A percentile compares a stretch with the other conserved stretches of the same genome.
Evolutionary conservation across 2,888 invertebrate genomes (phyloP).

Genomic region (Fragum sueziense): DNA sequence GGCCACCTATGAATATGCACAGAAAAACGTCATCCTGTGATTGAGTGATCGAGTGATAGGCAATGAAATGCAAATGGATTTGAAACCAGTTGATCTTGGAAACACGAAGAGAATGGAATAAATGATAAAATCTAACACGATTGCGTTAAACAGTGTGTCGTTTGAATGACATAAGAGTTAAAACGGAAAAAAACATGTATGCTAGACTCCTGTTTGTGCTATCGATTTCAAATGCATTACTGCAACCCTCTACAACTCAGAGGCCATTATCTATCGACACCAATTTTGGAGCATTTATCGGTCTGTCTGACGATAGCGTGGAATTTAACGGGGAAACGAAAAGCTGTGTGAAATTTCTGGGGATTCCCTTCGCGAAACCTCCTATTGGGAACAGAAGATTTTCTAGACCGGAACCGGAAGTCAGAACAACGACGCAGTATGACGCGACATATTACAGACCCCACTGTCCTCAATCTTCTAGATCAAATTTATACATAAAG

Average conservation of each 20-base stretch:
- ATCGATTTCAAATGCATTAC: background rate
- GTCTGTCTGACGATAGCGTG: slow-evolving; percentile 16
- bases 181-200: too few relatives aligned
- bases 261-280: slow-evolving; percentile 3
- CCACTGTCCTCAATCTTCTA: slow-evolving; percentile 47
- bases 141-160: too few relatives aligned
- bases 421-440: background rate
- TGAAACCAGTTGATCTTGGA: too few relatives aligned
- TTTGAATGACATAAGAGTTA: too few relatives aligned
- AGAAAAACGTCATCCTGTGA: too few relatives aligned
- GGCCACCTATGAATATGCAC: too few relatives aligned
- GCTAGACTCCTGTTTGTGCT: too few relatives aligned
- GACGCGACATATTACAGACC: slow-evolving; percentile 49
- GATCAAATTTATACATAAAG: slow-evolving; percentile 11
- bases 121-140: too few relatives aligned
- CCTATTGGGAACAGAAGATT: slow-evolving; percentile 40
- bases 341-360: slow-evolving; percentile 31
- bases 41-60: too few relatives aligned
- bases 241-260: background rate
- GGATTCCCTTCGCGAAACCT: slow-evolving; percentile 54
- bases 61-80: too few relatives aligned
- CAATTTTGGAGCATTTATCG: slow-evolving; percentile 33
- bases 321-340: slow-evolving; percentile 23
- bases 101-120: too few relatives aligned
- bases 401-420: slow-evolving; percentile 25